A percentile compares a stretch with the other conserved stretches of the same genome.
Conservation (phyloP, 2,888 invertebrate species). For the Periphyllus acericola region DNA sequence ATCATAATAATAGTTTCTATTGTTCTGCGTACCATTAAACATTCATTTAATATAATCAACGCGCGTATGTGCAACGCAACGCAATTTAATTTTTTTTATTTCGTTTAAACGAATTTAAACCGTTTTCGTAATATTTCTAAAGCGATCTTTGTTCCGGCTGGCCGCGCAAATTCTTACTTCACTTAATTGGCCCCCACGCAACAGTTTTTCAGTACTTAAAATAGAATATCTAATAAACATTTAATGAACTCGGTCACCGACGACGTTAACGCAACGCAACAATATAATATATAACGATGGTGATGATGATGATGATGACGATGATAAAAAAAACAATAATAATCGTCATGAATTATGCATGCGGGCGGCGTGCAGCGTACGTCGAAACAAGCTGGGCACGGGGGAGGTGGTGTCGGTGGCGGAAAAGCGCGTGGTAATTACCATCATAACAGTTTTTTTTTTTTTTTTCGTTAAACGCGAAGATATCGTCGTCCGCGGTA, state of each 20-base stretch:
- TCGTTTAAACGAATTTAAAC: conserved; percentile 50
- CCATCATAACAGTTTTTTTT: background rate
- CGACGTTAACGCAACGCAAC: conserved; percentile 1
- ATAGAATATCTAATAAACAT: conserved; percentile 46
- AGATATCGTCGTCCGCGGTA: background rate
- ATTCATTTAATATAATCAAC: conserved; percentile 35
- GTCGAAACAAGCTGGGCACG: too few species aligned
- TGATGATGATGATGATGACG: background rate
- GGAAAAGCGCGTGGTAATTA: background rate
- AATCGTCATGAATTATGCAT: conserved; percentile 45
- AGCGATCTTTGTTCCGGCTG: conserved; percentile 60
- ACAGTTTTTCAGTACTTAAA: conserved; percentile 41
- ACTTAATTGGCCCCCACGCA: conserved; percentile 45
- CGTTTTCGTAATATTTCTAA: conserved; percentile 42
- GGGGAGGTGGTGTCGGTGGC: background rate
- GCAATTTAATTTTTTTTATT: conserved; percentile 14
- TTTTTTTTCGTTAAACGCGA: background rate
- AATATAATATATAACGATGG: background rate
- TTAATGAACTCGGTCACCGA: conserved; percentile 37
- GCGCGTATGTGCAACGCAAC: background rate
- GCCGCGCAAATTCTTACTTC: conserved; percentile 53
- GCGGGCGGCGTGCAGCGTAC: background rate
- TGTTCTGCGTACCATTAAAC: conserved; percentile 47
- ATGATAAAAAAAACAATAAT: conserved; percentile 17
- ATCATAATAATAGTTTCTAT: conserved; percentile 17